Conservation (phyloP, 1,140 invertebrate genomes). For the Goniozus legneri region DNA sequence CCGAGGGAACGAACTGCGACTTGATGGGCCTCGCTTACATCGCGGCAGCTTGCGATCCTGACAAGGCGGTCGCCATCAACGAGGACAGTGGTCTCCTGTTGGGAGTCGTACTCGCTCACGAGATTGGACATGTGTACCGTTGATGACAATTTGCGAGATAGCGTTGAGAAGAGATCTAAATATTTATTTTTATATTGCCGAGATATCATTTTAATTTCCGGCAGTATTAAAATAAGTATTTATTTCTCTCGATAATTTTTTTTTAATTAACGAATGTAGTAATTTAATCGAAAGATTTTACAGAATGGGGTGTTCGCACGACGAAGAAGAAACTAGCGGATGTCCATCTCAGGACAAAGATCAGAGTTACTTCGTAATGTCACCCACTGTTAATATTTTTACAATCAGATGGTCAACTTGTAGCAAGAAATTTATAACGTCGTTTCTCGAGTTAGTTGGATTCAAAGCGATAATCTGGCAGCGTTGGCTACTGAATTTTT, state of each 20-base stretch:
- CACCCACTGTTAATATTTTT: conserved; percentile 60
- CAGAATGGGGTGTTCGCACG: conserved; percentile 65
- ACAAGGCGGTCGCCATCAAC: conserved; percentile 64
- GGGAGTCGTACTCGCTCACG: conserved; percentile 68
- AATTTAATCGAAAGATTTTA: neutral
- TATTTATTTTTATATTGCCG: too few species aligned
- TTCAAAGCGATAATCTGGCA: too few species aligned
- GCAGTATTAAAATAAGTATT: neutral
- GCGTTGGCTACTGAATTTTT: neutral
- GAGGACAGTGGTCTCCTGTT: conserved; percentile 66
- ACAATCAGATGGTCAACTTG: conserved; percentile 66
- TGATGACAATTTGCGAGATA: too few species aligned
- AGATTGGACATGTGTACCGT: conserved; percentile 69
- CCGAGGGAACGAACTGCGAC: conserved; percentile 58
- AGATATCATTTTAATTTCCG: too few species aligned
- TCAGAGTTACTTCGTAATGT: conserved; percentile 61
- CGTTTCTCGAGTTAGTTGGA: conserved; percentile 63
- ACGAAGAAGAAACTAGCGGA: conserved; percentile 51
- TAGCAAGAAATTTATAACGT: conserved; percentile 61
- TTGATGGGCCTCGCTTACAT: conserved; percentile 67
- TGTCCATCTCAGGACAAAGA: conserved; percentile 44
- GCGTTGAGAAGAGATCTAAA: too few species aligned
- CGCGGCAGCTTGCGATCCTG: conserved; percentile 62
- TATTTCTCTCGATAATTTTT: neutral
- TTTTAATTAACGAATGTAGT: neutral